Percentiles rank a stretch among this genome's conserved stretches.
Evolutionary conservation across 2,113 vertebrate species (phyloP).

Genomic region (Phoxinus phoxinus): DNA sequence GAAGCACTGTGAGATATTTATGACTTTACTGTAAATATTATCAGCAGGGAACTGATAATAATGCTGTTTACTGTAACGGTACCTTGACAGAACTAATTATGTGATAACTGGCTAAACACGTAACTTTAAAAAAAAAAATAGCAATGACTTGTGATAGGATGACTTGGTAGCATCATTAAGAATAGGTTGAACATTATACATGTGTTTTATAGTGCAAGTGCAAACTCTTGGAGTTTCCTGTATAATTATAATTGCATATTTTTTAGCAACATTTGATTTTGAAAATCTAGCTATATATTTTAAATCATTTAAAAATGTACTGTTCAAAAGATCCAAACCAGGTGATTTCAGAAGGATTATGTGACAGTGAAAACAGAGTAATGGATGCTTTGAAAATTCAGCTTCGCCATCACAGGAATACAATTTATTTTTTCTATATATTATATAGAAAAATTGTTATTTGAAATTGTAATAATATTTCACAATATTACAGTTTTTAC

Average conservation of each 20-base stretch:
- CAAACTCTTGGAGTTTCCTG: background rate
- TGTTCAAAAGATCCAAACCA: too few species aligned
- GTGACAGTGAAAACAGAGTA: background rate
- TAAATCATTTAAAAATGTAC: too few species aligned
- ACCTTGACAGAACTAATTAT: background rate
- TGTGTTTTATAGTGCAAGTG: background rate
- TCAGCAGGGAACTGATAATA: conserved; percentile 6
- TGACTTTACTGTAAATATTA: conserved; percentile 22
- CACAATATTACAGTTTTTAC: background rate
- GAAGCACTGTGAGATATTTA: conserved; percentile 9
- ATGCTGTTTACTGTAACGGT: background rate
- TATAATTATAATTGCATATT: background rate
- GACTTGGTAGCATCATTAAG: background rate
- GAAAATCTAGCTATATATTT: too few species aligned
- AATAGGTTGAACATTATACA: background rate
- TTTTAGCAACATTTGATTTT: too few species aligned
- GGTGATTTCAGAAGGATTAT: background rate
- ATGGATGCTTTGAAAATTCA: background rate
- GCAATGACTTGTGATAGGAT: background rate
- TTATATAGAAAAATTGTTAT: background rate
- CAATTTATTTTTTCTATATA: background rate
- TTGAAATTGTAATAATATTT: background rate
- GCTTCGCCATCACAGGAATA: background rate
- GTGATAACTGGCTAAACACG: background rate
- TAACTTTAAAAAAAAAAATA: too few species aligned